A percentile compares a stretch with the other conserved stretches of the same genome.
These are phyloP conservation scores for Hyposoter dolosus DNA, from an alignment of 2,888 invertebrate genomes.

Conservation along the genomic window DNA sequence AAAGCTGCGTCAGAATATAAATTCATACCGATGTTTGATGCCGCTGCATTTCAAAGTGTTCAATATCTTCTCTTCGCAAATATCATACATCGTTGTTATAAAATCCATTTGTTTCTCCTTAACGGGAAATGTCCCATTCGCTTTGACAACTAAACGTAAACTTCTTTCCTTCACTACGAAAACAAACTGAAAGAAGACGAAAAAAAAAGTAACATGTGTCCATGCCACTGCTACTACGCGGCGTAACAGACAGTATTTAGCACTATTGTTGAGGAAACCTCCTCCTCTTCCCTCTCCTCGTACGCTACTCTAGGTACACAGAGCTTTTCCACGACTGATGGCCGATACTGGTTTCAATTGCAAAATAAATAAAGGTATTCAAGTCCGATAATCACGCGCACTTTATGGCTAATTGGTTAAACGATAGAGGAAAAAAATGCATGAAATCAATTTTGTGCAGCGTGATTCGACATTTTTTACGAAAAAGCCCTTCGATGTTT, in stretches of 20 bases:
- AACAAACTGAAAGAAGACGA: conserved; percentile 22
- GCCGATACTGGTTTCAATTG: not conserved
- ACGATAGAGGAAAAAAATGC: not conserved
- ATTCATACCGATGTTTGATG: conserved; percentile 78
- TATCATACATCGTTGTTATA: conserved; percentile 70
- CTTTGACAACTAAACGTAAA: conserved; percentile 61
- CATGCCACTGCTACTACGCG: conserved; percentile 17
- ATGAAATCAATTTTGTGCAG: not conserved
- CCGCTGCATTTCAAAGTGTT: conserved; percentile 74
- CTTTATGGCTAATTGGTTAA: not conserved
- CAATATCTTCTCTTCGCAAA: conserved; percentile 76
- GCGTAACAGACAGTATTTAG: conserved; percentile 25
- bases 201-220: conserved; percentile 25
- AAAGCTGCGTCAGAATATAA: conserved; percentile 22
- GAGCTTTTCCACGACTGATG: not conserved
- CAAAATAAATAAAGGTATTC: not conserved
- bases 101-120: conserved; percentile 72
- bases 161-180: conserved; percentile 21
- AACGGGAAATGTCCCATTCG: conserved; percentile 66
- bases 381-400: not conserved
- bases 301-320: conserved; percentile 22
- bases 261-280: conserved; percentile 25
- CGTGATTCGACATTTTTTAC: not conserved
- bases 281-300: not conserved
- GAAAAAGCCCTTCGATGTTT: not conserved